Base-by-base conservation (phyloP, 2,888 invertebrate genomes). In the Lepidocyrtinus sp. region DNA sequence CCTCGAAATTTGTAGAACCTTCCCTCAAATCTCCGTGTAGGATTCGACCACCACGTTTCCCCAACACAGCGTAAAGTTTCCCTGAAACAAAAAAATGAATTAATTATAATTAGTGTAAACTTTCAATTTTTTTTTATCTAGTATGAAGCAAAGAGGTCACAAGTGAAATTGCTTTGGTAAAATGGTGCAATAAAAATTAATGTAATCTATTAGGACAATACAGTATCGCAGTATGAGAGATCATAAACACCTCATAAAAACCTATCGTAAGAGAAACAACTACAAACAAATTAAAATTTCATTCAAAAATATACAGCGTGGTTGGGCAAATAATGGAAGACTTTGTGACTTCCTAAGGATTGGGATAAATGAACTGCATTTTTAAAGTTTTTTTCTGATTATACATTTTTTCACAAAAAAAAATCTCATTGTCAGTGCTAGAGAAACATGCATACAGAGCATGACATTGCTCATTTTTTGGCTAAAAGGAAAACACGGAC, bases 11-110 rank as follows among this genome's bases (percentile, higher is more conserved):
- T 65, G 91, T 90, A 61, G 97, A 97, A 59, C 97, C 96, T 88
- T 96, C 94, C 87, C 94, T 94, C 90, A 97, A 92, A 88, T 98
- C 98, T 79, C 97, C 96, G 79, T 93, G 93, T 22, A 98, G 89
- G 19, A 99, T 93, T 76, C 95, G 93, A 0, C 98, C 98, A 87
- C 95, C 94, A 50, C 98, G 92, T 81, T 94, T 93, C 7, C 94
- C 94, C 85, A 99, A 91, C 7, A 96, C 96, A 0, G 95, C 95
- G 89, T 98, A 98, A 88, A 97, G 92, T 90, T 94, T 94, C 62
- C 96, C 96, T 94, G 90, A 2, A 82, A 85, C 36, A 12, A 36
- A 36, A 36, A 5, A 36, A n/a, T n/a, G n/a, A n/a, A n/a, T n/a
- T n/a, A n/a, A 36, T 5, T 36, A 12, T 36, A 36, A 36, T 36